Percentiles rank a stretch among this genome's conserved stretches.
These are phyloP conservation scores for Zelleria hepariella DNA, from an alignment of 2,888 invertebrate species.

Conservation along the genomic window DNA sequence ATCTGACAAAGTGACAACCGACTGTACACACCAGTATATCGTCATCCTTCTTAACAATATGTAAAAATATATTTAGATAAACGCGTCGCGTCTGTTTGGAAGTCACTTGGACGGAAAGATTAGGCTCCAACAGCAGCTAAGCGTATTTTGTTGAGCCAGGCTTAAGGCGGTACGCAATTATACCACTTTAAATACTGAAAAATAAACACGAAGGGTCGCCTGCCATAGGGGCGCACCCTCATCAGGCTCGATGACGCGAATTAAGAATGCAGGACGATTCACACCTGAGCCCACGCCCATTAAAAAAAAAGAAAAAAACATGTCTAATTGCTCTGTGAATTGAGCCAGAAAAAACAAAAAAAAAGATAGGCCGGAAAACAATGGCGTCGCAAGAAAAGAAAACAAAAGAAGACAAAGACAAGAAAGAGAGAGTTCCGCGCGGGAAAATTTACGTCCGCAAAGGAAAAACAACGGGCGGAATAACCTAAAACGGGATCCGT, in stretches of 20 bases:
- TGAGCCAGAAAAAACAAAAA: slow-evolving; percentile 14
- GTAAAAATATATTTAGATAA: not conserved
- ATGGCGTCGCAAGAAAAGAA: slow-evolving; percentile 37
- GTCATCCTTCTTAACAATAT: too few species aligned
- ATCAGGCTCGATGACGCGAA: slow-evolving; percentile 50
- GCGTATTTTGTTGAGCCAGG: slow-evolving; percentile 18
- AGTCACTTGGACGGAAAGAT: slow-evolving; percentile 1
- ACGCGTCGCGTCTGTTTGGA: slow-evolving; percentile 4
- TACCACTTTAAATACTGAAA: slow-evolving; percentile 36
- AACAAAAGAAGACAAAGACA: slow-evolving; percentile 19
- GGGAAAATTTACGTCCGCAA: slow-evolving; percentile 55
- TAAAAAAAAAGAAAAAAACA: slow-evolving; percentile 15
- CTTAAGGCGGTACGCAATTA: slow-evolving; percentile 44
- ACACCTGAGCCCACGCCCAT: slow-evolving; percentile 47
- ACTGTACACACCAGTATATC: too few species aligned
- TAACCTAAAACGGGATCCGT: slow-evolving; percentile 65
- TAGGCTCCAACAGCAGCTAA: not conserved
- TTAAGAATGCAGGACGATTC: slow-evolving; percentile 35
- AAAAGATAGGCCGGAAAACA: slow-evolving; percentile 40
- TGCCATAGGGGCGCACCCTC: slow-evolving; percentile 30
- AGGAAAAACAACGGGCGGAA: slow-evolving; percentile 62
- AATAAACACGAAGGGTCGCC: slow-evolving; percentile 42
- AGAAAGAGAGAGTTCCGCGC: slow-evolving; percentile 37
- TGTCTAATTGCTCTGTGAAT: not conserved
- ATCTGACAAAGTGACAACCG: too few species aligned